A percentile compares a stretch with the other conserved stretches of the same genome.
Evolutionary conservation across 2,113 vertebrate genomes (phyloP).

Genomic region (Corydoras maculifer): DNA sequence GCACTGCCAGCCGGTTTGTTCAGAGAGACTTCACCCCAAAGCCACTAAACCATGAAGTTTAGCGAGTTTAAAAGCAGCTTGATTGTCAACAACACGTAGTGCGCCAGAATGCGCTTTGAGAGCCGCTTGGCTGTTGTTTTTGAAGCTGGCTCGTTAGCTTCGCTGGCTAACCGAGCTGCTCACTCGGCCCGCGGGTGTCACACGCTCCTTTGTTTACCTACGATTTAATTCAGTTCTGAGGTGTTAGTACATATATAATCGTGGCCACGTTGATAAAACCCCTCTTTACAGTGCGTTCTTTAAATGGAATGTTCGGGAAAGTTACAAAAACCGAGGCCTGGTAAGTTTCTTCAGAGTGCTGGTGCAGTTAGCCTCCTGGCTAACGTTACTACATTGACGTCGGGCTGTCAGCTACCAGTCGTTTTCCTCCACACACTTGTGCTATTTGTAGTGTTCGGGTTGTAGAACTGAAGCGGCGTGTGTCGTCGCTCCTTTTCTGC

Average conservation of each 20-base stretch:
- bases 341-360: constrained; percentile 5
- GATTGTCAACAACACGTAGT: neutral
- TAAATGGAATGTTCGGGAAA: too few species aligned
- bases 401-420: neutral
- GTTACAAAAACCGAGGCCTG: constrained; percentile 9
- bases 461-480: too few species aligned
- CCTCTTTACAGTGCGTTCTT: too few species aligned
- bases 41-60: neutral
- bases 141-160: constrained; percentile 6
- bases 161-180: constrained; percentile 13
- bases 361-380: constrained; percentile 5
- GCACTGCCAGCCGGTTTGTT: constrained; percentile 20
- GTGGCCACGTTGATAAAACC: too few species aligned
- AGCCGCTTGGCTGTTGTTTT: neutral
- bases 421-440: too few species aligned
- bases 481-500: too few species aligned
- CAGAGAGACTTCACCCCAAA: neutral
- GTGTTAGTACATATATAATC: too few species aligned
- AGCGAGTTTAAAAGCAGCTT: neutral
- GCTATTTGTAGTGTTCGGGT: too few species aligned
- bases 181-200: constrained; percentile 1
- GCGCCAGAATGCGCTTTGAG: neutral
- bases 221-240: neutral
- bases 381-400: constrained; percentile 27
- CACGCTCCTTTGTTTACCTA: constrained; percentile 23